Evolutionary conservation across 2,888 invertebrate species (phyloP), one percentile per base, ranked within the genome.

Genomic region (Cerastis rubricosa): DNA sequence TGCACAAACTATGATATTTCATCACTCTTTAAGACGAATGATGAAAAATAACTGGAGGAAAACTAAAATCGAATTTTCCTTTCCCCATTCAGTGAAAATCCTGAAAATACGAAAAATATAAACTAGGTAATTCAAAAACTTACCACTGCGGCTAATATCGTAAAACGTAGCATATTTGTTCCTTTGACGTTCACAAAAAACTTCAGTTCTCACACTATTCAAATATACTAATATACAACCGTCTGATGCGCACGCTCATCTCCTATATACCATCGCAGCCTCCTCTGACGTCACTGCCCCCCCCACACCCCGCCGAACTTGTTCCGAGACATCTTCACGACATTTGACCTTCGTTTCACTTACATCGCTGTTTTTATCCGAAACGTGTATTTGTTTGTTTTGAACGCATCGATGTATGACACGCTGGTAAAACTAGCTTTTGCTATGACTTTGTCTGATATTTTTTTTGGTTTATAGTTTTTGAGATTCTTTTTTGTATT

Each of bases 231-330:
- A 93, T 92, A 94, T 93, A 93, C 85, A 87, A 91, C 90, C 90
- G 90, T 89, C 81, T 85, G 91, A 87, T 89, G 87, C 92, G 92
- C 91, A 82, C 77, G 93, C 94, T 91, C 94, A 94, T 94, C 95
- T 93, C 92, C 94, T 96, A 95, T 95, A 96, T 96, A 96, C 90
- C 92, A 84, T 80, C 91, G 88, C 94, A 95, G 95, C 93, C 94
- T 95, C 94, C 93, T 88, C 84, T 95, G 95, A 96, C 95, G 95
- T 96, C 95, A 96, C 78, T 25, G 40, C 49, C 84, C 35, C 87
- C 85, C 85, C 72, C 45, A 40, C 64, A n/a, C 80, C 87, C 84
- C 88, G 80, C 81, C 76, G 91, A 95, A 95, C 94, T 92, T 83
- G 94, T 94, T 94, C 88, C 70, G 70, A 81, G 88, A 88, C 91